Evolutionary conservation across 2,797 vertebrate species (phyloP), one percentile per base, ranked within the genome.

Genomic region (Hypotaenidia philippensis): DNA sequence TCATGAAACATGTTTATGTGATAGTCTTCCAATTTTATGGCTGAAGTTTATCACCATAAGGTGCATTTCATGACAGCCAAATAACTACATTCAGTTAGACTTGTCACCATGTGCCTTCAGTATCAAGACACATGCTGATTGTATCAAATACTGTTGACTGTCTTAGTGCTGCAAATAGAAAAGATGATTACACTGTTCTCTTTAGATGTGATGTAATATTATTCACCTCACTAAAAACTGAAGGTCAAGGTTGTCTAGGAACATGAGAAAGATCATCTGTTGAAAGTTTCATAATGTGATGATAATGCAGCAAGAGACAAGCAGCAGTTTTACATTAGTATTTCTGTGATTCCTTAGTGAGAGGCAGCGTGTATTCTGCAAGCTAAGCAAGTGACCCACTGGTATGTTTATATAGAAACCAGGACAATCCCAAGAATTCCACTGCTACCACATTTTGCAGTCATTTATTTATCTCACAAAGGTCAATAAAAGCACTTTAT

Each of bases 81-180:
- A 98, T 98, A 98, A 98, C 98, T 98, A 97, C 98, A 98, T 98
- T 98, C 98, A 98, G 98, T 98, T 98, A 98, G 98, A 97, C 97
- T 97, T 98, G 98, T 98, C 98, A 98, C 97, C 97, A 97, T 97
- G 98, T 98, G 97, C 98, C 98, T 98, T 98, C 97, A 74, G 83
- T 98, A 98, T 98, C 98, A 98, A 98, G 98, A 98, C 98, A 97
- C 98, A 98, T 98, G 98, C 98, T 98, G 98, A 98, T 98, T 98
- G 98, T 98, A 98, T 98, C 98, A 98, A 98, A 97, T 97, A 90
- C 95, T 96, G 97, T 98, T 98, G 98, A 98, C 98, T 98, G 98
- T 98, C 98, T 98, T 96, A 97, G 97, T 92, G 94, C 96, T 93
- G 96, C 89, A 85, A 98, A 98, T 97, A 98, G 97, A 98, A 98